A percentile compares a stretch with the other conserved stretches of the same genome.
These are phyloP conservation scores for Gadopsis marmoratus DNA, from an alignment of 2,797 vertebrate genomes.

Conservation along the genomic window DNA sequence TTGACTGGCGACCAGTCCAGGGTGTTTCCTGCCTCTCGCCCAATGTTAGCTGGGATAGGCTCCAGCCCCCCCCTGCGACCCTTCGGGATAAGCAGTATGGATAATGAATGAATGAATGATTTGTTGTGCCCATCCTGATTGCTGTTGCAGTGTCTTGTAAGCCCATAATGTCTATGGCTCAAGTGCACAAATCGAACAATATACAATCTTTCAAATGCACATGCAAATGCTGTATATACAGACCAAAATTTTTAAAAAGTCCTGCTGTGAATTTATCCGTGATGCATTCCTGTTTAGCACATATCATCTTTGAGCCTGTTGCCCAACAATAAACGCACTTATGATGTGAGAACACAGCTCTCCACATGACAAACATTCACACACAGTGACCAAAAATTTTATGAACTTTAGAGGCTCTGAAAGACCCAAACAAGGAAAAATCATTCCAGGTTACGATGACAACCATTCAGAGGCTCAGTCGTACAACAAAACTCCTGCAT, in stretches of 20 bases:
- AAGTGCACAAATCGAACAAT: neutral
- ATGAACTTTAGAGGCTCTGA: conserved; percentile 5
- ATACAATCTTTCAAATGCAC: neutral
- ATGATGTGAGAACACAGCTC: conserved; percentile 6
- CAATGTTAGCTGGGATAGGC: too few relatives aligned
- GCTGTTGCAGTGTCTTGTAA: neutral
- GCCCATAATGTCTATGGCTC: neutral
- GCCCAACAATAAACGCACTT: neutral
- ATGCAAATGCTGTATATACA: neutral
- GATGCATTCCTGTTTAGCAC: neutral
- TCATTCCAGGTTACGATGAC: conserved; percentile 7
- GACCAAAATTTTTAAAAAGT: neutral
- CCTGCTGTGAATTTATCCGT: neutral
- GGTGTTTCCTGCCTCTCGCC: too few relatives aligned
- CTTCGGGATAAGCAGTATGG: too few relatives aligned
- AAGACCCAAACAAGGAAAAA: conserved; percentile 18
- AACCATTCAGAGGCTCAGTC: conserved; percentile 6
- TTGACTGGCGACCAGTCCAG: too few relatives aligned
- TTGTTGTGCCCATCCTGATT: neutral
- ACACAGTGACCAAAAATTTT: neutral
- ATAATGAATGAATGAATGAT: too few relatives aligned
- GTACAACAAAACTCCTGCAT: conserved; percentile 2
- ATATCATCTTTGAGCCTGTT: neutral
- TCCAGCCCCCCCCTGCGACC: too few relatives aligned
- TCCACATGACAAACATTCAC: conserved; percentile 23